Evolutionary conservation across 1,140 invertebrate species (phyloP), one percentile per base, ranked within the genome.

Genomic region (Drosophila teissieri): DNA sequence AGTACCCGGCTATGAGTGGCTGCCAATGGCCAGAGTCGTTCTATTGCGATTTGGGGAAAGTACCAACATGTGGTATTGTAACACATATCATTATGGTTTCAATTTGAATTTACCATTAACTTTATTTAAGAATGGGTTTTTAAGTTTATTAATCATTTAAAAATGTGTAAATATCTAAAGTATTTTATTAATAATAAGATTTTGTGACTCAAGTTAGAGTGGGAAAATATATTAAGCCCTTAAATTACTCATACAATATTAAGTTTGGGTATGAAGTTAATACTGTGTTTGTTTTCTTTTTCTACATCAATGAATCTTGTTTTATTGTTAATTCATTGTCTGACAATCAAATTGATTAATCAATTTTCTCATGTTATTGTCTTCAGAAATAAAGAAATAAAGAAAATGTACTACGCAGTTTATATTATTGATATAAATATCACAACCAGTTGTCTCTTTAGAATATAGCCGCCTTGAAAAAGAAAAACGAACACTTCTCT

Each of bases 381-480:
- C 40, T 17, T 8, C n/a, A 17, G 7, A 10, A 15, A 42, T 4
- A 24, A 4, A 24, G 4, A 24, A 24, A 24, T 4, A 52, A 37
- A 12, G 61, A 54, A 6, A 42, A n/a, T 37, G 34, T 46, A 77
- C 40, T 84, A 46, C 80, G 81, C 67, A 85, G 61, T 73, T 73
- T 22, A 0, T 31, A 22, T 51, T 44, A 11, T 24, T 14, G 14
- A 15, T 46, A 40, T 37, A 46, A n/a, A 24, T 15, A 34, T 5
- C 19, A 37, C 14, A 70, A 48, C 11, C 11, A 10, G 11, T 0
- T 15, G 11, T 49, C 3, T 39, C 49, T 49, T 56, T 17, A 15
- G 8, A 11, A 8, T 15, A 48, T 10, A 2, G 24, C 11, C 34
- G 62, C 14, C 5, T 6, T 19, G 14, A 19, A 39, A 12, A 45